A percentile compares a stretch with the other conserved stretches of the same genome.
Evolutionary conservation across 2,797 vertebrate species (phyloP).

Genomic region (Prionace glauca): DNA sequence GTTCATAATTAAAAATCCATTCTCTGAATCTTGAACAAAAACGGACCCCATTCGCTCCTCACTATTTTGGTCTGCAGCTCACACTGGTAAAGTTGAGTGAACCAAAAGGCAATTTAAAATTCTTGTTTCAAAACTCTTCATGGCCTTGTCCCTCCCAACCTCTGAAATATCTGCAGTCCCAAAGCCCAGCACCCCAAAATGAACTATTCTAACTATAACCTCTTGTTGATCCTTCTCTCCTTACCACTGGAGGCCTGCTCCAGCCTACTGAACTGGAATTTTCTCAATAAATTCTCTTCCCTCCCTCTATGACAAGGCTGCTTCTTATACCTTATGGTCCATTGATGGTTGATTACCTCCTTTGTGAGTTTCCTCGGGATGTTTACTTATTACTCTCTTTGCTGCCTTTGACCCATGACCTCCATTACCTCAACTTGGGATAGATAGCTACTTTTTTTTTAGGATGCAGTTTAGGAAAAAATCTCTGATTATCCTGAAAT

Average conservation of each 20-base stretch:
- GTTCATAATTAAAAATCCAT: too few species aligned
- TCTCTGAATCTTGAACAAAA: too few species aligned
- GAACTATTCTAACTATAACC: background rate
- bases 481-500: background rate
- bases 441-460: too few species aligned
- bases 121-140: background rate
- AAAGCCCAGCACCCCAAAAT: background rate
- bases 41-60: too few species aligned
- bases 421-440: too few species aligned
- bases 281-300: too few species aligned
- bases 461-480: background rate
- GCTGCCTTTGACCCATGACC: background rate
- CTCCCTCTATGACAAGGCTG: background rate
- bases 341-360: background rate
- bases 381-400: background rate
- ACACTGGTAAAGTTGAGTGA: too few species aligned
- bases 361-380: background rate
- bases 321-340: background rate
- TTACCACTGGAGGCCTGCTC: background rate
- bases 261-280: too few species aligned
- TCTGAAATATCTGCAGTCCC: background rate
- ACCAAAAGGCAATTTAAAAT: background rate
- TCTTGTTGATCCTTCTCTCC: background rate
- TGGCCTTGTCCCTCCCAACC: background rate
- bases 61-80: too few species aligned